Conservation (phyloP, 37 sponge, comb jelly and placozoan genomes). For the Oscarella lobularis region DNA sequence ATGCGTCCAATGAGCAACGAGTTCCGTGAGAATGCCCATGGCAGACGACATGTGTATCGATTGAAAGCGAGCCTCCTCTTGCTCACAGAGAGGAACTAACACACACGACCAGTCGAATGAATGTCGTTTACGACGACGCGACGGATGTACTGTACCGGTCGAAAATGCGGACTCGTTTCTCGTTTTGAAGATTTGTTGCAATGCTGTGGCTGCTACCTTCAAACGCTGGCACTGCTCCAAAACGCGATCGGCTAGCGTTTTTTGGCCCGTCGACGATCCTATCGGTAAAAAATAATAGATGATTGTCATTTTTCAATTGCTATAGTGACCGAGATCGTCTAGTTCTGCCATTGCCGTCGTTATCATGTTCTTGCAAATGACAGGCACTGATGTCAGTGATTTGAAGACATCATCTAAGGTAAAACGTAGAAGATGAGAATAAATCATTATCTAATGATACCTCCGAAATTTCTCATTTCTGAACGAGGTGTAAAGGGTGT, state of each 20-base stretch:
- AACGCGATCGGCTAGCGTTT: neutral
- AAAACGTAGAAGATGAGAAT: neutral
- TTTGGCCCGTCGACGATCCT: neutral
- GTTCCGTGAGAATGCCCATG: no score
- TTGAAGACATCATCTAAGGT: neutral
- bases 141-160: no score
- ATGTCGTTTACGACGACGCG: no score
- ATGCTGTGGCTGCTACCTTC: neutral
- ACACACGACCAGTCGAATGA: no score
- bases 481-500: no score
- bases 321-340: neutral
- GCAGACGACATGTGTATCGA: no score
- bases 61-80: no score
- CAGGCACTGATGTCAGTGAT: neutral
- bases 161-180: no score
- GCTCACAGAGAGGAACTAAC: neutral
- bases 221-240: neutral
- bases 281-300: neutral
- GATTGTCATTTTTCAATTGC: no score
- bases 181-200: neutral
- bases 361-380: neutral
- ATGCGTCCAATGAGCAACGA: no score
- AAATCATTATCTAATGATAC: no score
- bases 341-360: neutral
- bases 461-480: no score